phyloP scores from a whole-genome alignment of 1,140 invertebrate genomes.

The Bombus impatiens region DNA sequence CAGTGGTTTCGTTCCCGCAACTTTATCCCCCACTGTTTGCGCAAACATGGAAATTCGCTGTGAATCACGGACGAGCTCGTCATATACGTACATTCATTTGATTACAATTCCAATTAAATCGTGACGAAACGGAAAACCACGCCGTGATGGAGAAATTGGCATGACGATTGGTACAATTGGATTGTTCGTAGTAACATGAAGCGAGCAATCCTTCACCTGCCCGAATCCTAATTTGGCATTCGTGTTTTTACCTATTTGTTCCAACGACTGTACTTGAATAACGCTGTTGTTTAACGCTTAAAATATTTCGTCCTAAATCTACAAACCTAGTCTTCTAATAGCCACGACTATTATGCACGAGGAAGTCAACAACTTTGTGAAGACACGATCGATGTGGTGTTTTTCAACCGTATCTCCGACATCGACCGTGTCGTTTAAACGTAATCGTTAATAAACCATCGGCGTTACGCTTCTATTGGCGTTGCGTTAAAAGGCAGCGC shows the following conservation, averaged over 20 bases:
- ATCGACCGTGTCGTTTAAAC: background rate
- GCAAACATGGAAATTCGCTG: background rate
- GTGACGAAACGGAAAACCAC: background rate
- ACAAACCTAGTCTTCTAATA: background rate
- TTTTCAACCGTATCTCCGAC: background rate
- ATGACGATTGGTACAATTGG: background rate
- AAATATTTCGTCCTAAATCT: background rate
- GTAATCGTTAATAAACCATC: background rate
- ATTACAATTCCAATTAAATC: background rate
- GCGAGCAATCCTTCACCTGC: too few species aligned
- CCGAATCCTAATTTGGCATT: background rate
- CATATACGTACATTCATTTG: background rate
- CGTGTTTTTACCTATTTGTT: accelerated
- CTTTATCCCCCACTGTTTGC: background rate
- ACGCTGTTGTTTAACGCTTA: too few species aligned
- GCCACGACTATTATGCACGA: background rate
- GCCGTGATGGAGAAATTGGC: background rate
- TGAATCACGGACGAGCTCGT: background rate
- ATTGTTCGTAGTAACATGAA: background rate
- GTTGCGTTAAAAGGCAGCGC: background rate
- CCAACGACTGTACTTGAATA: background rate
- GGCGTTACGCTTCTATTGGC: background rate
- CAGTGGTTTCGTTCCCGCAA: background rate
- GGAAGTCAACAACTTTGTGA: background rate
- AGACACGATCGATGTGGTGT: background rate